Percentiles rank a stretch among this genome's conserved stretches.
Conservation (phyloP, 2,113 vertebrate species). For the Pipa parva region DNA sequence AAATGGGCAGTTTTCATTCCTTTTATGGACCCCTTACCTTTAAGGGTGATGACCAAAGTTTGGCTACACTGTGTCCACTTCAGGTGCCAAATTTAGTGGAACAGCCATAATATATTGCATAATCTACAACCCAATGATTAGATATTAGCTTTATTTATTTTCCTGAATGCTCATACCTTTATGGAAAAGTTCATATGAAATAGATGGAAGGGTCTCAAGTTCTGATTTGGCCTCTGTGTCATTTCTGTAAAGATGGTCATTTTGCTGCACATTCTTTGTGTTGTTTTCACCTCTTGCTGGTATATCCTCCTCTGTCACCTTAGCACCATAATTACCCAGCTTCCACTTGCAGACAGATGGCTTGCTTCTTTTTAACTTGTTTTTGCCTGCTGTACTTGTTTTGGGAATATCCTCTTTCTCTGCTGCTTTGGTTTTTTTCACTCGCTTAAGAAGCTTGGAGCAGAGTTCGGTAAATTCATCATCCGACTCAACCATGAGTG, state of each 20-base stretch:
- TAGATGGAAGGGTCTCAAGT: background rate
- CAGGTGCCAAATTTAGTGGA: no score
- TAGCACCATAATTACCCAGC: constrained; percentile 32
- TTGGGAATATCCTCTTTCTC: constrained; percentile 29
- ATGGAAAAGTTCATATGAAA: background rate
- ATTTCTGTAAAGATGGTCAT: background rate
- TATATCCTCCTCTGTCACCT: background rate
- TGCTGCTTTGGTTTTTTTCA: constrained; percentile 51
- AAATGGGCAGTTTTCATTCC: no score
- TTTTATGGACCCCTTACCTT: no score
- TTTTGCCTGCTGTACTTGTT: constrained; percentile 30
- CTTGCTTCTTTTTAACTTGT: constrained; percentile 47
- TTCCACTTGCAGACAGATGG: constrained; percentile 37
- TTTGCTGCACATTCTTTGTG: background rate
- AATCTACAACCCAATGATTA: no score
- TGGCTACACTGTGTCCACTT: no score
- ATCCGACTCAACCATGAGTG: constrained; percentile 83
- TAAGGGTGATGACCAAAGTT: no score
- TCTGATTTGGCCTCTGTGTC: background rate
- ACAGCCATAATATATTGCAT: no score
- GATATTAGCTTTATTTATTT: no score
- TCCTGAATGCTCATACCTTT: background rate
- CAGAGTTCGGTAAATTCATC: constrained; percentile 83
- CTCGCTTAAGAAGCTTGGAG: constrained; percentile 70
- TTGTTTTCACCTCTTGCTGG: constrained; percentile 9